Conservation (phyloP, 2,113 vertebrate genomes). For the Tychaedon coryphoeus region DNA sequence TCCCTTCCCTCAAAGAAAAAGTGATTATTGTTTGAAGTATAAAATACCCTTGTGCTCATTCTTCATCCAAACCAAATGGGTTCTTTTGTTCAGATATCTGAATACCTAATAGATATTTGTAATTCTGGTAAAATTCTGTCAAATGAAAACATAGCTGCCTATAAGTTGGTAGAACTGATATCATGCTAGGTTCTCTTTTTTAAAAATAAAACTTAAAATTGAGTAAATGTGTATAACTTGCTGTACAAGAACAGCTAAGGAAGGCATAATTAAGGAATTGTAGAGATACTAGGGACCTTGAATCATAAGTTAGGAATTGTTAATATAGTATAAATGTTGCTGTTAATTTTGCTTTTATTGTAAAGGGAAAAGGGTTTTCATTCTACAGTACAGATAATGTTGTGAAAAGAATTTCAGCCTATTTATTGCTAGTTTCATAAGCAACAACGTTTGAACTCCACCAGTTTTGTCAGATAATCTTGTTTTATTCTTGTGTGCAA, state of each 20-base stretch:
- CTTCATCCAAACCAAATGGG: neutral
- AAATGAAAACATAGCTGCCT: neutral
- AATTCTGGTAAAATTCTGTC: neutral
- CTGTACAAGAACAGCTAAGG: neutral
- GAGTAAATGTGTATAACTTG: neutral
- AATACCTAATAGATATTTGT: neutral
- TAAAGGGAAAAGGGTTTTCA: neutral
- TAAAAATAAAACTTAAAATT: neutral
- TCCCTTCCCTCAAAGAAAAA: neutral
- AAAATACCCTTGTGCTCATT: neutral
- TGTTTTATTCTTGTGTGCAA: neutral
- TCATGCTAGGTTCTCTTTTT: neutral
- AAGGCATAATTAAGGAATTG: neutral
- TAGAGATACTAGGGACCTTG: neutral
- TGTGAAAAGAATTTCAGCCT: neutral
- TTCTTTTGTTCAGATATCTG: slow-evolving; percentile 1
- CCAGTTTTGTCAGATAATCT: neutral
- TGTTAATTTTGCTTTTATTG: neutral
- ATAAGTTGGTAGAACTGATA: neutral
- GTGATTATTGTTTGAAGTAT: neutral
- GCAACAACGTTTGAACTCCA: neutral
- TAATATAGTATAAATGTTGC: neutral
- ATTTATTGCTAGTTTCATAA: neutral
- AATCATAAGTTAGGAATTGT: neutral
- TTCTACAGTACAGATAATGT: neutral